phyloP scores from a whole-genome alignment of 2,888 invertebrate genomes.

The Atrina japonica region DNA sequence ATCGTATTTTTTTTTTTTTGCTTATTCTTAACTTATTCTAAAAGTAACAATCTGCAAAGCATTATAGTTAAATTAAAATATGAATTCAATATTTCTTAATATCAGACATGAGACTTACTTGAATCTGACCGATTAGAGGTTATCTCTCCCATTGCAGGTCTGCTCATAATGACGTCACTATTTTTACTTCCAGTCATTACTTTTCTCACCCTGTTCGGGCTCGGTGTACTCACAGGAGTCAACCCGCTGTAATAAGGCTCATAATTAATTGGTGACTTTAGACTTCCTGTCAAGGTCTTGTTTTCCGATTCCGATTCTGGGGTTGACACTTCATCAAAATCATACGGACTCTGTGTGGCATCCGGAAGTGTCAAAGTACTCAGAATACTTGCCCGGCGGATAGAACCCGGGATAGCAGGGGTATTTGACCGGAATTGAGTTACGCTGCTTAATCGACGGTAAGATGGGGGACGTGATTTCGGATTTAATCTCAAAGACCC shows the following conservation, averaged over 20 bases:
- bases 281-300: no score
- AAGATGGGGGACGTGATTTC: not conserved
- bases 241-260: not conserved
- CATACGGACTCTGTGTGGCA: not conserved
- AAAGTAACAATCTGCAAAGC: no score
- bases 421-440: not conserved
- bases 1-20: no score
- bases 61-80: no score
- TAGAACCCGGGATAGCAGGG: not conserved
- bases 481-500: constrained; percentile 2
- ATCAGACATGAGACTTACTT: no score
- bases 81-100: no score
- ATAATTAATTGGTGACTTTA: no score
- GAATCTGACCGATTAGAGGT: not conserved
- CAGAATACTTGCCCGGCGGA: constrained; percentile 2
- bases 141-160: constrained; percentile 19
- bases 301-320: no score
- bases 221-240: constrained; percentile 17
- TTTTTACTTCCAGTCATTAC: no score
- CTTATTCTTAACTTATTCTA: no score
- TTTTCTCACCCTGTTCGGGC: constrained; percentile 9
- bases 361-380: constrained; percentile 6
- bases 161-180: not conserved
- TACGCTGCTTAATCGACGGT: constrained; percentile 8
- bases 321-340: no score